Evolutionary conservation across 2,113 vertebrate species (phyloP).

Genomic region (Deroptyus accipitrinus): DNA sequence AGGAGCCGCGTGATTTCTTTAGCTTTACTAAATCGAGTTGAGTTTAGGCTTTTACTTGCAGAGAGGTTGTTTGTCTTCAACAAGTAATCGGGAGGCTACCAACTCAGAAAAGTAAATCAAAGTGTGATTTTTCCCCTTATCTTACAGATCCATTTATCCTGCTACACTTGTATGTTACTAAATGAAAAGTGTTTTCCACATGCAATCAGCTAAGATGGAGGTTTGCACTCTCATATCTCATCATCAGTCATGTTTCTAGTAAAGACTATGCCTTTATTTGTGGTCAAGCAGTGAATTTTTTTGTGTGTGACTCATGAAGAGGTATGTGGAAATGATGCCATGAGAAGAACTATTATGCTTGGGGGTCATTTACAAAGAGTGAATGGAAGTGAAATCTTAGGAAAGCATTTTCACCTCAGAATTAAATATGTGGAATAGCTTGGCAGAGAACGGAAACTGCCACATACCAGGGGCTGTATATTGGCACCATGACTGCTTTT

Average conservation of each 20-base stretch:
- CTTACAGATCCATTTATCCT: constrained; percentile 9
- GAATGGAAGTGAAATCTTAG: neutral
- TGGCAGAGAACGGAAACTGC: neutral
- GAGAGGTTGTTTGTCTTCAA: neutral
- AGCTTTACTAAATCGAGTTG: constrained; percentile 49
- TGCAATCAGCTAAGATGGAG: constrained; percentile 17
- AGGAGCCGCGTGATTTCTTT: neutral
- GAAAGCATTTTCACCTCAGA: constrained; percentile 32
- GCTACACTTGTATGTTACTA: neutral
- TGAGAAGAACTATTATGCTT: constrained; percentile 5
- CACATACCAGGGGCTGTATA: neutral
- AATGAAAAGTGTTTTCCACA: constrained; percentile 36
- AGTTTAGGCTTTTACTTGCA: neutral
- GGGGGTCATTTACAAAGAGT: neutral
- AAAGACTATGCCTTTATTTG: neutral
- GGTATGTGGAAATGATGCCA: constrained; percentile 19
- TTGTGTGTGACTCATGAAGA: neutral
- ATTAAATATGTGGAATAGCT: constrained; percentile 19
- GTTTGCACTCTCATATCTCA: constrained; percentile 38
- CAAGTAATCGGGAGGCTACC: constrained; percentile 1
- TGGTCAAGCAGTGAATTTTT: neutral
- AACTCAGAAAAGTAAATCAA: neutral
- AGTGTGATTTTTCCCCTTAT: neutral
- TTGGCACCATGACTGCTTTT: neutral
- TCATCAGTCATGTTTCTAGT: constrained; percentile 21